phyloP scores from a whole-genome alignment of 2,888 invertebrate species.

The Mesochorus sp. region DNA sequence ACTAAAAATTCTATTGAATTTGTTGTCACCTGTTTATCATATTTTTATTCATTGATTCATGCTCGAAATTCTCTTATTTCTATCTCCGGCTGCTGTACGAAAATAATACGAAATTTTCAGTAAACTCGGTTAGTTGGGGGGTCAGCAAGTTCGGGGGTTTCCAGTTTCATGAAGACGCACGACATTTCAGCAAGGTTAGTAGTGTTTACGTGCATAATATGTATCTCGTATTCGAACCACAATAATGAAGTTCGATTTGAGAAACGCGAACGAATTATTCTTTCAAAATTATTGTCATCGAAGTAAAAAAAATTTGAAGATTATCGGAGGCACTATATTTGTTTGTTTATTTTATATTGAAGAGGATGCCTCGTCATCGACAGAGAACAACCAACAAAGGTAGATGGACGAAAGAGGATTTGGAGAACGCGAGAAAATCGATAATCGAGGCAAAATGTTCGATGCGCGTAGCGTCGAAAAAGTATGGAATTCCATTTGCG shows the following conservation, averaged over 20 bases:
- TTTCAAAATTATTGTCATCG: too few species aligned
- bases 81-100: not conserved
- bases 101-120: not conserved
- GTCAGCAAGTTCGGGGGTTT: not conserved
- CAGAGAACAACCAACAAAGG: constrained; percentile 57
- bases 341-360: not conserved
- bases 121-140: not conserved
- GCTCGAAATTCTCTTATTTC: not conserved
- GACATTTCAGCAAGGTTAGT: constrained; percentile 41
- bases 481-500: constrained; percentile 60
- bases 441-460: constrained; percentile 47
- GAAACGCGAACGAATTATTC: too few species aligned
- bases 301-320: too few species aligned
- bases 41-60: not conserved
- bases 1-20: constrained; percentile 2
- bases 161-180: constrained; percentile 24
- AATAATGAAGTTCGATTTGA: too few species aligned
- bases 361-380: constrained; percentile 56
- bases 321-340: too few species aligned
- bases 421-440: constrained; percentile 48
- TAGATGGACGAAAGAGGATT: constrained; percentile 59
- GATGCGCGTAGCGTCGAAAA: constrained; percentile 53
- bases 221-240: too few species aligned
- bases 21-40: not conserved
- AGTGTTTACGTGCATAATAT: constrained; percentile 33